Evolutionary conservation across 2,888 invertebrate genomes (phyloP).

Genomic region (Eilema griseolum): DNA sequence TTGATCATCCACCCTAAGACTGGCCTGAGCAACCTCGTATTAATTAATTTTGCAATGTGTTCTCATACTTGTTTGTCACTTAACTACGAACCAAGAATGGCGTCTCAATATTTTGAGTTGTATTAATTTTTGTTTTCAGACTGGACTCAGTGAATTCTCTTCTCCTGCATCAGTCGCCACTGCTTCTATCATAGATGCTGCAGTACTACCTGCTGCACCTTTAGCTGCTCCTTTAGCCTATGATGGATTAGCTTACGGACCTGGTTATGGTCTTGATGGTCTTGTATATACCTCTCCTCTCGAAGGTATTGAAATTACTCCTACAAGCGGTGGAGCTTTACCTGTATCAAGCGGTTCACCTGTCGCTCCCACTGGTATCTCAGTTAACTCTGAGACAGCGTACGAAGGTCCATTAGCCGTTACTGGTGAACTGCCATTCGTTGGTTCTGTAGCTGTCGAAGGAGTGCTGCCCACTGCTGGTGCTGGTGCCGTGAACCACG

Average conservation of each 20-base stretch:
- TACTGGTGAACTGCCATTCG: constrained; percentile 58
- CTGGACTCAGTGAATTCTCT: constrained; percentile 7
- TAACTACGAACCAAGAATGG: no score
- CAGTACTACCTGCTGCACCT: background rate
- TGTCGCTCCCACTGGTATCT: constrained; percentile 53
- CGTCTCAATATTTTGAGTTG: background rate
- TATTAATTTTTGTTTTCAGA: constrained; percentile 1
- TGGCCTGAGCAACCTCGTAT: background rate
- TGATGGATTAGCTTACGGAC: constrained; percentile 4
- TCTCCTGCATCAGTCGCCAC: constrained; percentile 9
- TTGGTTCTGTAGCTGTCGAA: constrained; percentile 56
- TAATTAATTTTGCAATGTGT: background rate
- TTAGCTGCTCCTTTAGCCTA: background rate
- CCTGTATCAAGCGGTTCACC: constrained; percentile 51
- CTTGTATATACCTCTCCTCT: background rate
- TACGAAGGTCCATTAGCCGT: constrained; percentile 51
- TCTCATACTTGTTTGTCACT: no score
- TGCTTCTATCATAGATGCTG: background rate
- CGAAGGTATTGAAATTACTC: constrained; percentile 11
- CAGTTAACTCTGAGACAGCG: constrained; percentile 57
- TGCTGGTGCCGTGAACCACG: constrained; percentile 50
- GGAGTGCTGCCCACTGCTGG: constrained; percentile 55
- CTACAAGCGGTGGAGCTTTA: constrained; percentile 53
- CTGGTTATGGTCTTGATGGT: constrained; percentile 1
- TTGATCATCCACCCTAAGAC: background rate